Percentiles rank a stretch among this genome's conserved stretches.
Conservation (phyloP, 2,113 vertebrate genomes). For the Pachycephala philippinensis region DNA sequence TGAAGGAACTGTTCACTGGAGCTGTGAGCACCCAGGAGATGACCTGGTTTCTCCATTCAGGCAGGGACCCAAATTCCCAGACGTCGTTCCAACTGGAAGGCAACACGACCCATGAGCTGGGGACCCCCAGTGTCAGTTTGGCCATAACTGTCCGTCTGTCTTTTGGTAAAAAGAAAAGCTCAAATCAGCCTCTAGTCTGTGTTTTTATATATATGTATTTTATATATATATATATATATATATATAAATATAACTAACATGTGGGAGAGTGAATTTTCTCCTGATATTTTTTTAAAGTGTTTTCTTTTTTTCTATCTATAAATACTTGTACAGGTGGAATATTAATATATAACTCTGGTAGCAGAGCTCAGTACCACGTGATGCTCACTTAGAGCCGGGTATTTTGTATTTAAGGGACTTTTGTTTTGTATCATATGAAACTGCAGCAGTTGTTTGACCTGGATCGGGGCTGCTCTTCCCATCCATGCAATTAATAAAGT, state of each 20-base stretch:
- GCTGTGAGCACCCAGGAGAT: neutral
- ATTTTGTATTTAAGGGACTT: constrained; percentile 64
- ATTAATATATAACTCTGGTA: constrained; percentile 65
- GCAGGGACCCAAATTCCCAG: neutral
- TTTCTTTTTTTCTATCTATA: constrained; percentile 46
- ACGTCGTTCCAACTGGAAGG: constrained; percentile 17
- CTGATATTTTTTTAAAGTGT: neutral
- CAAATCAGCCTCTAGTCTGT: neutral
- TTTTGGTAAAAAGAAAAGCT: neutral
- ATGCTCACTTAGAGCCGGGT: neutral
- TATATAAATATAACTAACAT: neutral
- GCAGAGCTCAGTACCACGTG: neutral
- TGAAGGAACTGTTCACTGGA: accelerated
- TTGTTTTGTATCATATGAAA: constrained; percentile 17
- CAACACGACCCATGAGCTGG: neutral
- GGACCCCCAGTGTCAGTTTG: neutral
- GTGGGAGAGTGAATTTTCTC: neutral
- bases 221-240: constrained; percentile 13
- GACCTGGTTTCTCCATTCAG: neutral
- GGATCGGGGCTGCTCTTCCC: neutral
- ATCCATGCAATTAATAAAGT: constrained; percentile 56
- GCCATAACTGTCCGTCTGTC: neutral
- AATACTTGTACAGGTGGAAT: constrained; percentile 71
- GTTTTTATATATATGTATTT: constrained; percentile 22
- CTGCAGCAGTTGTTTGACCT: neutral